phyloP scores from a whole-genome alignment of 2,888 invertebrate species.

The Cheiracanthium punctorium region DNA sequence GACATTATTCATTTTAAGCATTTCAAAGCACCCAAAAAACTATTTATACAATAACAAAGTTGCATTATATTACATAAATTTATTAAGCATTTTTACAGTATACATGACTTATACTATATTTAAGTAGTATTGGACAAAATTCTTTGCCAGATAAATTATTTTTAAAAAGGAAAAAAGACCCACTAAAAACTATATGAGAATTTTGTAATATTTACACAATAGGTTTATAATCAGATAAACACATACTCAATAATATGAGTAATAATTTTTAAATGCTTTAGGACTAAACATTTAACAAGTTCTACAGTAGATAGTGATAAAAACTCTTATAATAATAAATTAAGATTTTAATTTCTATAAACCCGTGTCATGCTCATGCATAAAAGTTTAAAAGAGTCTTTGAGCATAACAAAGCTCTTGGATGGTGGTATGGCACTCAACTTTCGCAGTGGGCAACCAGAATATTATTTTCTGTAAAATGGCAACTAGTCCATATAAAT shows the following conservation, averaged over 20 bases:
- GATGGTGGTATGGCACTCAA: conserved; percentile 59
- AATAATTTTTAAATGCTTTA: neutral
- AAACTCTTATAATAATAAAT: conserved; percentile 32
- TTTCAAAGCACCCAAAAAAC: too few relatives aligned
- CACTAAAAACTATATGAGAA: too few relatives aligned
- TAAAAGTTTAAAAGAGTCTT: conserved; percentile 26
- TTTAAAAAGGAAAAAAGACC: too few relatives aligned
- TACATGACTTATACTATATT: too few relatives aligned
- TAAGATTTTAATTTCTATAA: conserved; percentile 26
- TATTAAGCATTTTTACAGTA: too few relatives aligned
- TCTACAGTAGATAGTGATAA: conserved; percentile 37
- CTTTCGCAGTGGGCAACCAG: conserved; percentile 40
- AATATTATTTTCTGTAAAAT: conserved; percentile 29
- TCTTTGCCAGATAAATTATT: too few relatives aligned
- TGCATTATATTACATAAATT: too few relatives aligned
- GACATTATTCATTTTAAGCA: too few relatives aligned
- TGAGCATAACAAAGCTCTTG: conserved; percentile 58
- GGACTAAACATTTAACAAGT: neutral
- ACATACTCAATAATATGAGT: neutral
- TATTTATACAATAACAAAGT: too few relatives aligned
- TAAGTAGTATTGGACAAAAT: too few relatives aligned
- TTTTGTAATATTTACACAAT: too few relatives aligned
- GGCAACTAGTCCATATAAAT: conserved; percentile 42
- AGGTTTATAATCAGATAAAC: too few relatives aligned
- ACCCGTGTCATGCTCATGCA: conserved; percentile 48